Evolutionary conservation across 2,113 vertebrate species (phyloP).

Genomic region (Crotalus viridis): DNA sequence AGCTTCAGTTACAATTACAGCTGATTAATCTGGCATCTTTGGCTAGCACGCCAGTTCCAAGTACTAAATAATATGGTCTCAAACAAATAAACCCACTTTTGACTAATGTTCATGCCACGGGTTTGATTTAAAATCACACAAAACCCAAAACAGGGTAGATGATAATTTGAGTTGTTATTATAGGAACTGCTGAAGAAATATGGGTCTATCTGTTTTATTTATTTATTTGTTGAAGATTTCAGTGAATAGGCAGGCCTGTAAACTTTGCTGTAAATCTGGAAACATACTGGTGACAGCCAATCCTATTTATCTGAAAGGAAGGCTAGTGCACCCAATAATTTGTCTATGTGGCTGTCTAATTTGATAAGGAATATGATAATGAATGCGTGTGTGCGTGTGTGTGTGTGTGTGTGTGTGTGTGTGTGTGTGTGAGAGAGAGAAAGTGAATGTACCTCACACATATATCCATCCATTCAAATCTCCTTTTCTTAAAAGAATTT

Average conservation of each 20-base stretch:
- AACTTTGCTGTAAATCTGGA: neutral
- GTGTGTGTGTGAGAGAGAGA: too few relatives aligned
- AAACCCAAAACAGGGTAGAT: neutral
- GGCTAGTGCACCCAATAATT: neutral
- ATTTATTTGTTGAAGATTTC: neutral
- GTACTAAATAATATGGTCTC: neutral
- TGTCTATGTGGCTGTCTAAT: neutral
- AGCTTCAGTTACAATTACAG: neutral
- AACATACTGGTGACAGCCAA: neutral
- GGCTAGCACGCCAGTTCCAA: neutral
- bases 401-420: neutral
- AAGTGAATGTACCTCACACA: neutral
- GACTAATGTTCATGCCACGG: neutral
- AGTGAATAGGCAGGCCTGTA: neutral
- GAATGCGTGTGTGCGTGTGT: neutral
- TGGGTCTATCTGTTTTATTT: neutral
- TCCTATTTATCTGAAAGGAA: neutral
- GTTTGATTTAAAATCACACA: neutral
- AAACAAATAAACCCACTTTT: neutral
- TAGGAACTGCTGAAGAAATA: neutral
- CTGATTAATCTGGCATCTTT: neutral
- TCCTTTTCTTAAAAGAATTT: too few relatives aligned
- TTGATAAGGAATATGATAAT: neutral
- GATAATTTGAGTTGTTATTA: neutral
- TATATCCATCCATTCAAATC: too few relatives aligned